Base-by-base conservation (phyloP, 1,140 invertebrate genomes). In the Frieseomelitta varia region DNA sequence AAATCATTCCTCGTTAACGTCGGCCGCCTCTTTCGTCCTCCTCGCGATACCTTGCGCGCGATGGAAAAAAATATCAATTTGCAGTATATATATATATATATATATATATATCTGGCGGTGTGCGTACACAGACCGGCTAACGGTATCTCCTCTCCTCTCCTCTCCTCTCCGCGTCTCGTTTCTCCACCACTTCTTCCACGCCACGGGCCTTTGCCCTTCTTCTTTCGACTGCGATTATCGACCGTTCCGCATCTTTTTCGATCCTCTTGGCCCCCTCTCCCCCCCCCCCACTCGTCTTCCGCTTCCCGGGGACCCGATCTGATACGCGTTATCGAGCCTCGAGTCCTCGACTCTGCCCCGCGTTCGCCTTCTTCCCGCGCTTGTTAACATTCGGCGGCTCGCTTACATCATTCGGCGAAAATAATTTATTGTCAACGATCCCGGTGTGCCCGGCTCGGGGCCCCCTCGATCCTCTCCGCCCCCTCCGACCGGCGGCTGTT, bases 1-100 rank as follows among this genome's bases (percentile, higher is more conserved):
- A 90, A 90, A 90, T 90, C 88, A 90, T 90, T 87, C 81, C 87
- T 90, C 88, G 87, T 90, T 90, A 90, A 87, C 85, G 81, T 53
- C 24, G 65, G 47, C 58, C 86, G 76, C 67, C 82, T 89, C 77
- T 88, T 74, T 72, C 55, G 76, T 24, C 19, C 68, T 61, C 58
- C n/a, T 61, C n/a, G 6, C 74, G 80, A 75, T 75, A n/a, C 39
- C 51, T n/a, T n/a, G 39, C 27, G 27, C 15, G 47, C 55, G 75
- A 6, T 10, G 39, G 34, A 39, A 79, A 90, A 87, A 90, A 90
- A 80, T 89, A 84, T 90, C 79, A 85, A 90, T 90, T 84, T 84
- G 76, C 79, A 79, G 77, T 76, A 61, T 39, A 39, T 34, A 34
- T 34, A 34, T 34, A 34, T 34, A 34, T 34, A 34, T 34, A 34